phyloP scores from a whole-genome alignment of 2,797 vertebrate species.

The Myiotriccus ornatus region DNA sequence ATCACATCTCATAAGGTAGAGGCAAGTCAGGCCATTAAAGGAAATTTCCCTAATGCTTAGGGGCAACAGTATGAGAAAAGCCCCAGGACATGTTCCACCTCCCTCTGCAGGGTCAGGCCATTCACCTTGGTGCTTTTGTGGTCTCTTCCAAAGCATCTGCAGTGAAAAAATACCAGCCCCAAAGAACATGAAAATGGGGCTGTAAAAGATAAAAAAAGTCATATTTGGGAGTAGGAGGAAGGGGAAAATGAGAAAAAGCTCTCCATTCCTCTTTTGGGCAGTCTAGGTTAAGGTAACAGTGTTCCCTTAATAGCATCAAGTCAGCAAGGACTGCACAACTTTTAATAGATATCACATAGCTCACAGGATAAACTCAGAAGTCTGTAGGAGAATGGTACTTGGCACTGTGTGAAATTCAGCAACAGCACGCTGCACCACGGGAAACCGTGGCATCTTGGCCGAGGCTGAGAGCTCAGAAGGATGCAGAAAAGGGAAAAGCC shows the following conservation, averaged over 20 bases:
- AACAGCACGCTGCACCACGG: accelerated
- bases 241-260: background rate
- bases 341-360: background rate
- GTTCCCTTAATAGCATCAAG: background rate
- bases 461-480: background rate
- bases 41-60: background rate
- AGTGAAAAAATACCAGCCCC: background rate
- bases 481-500: background rate
- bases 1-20: background rate
- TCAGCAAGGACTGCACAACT: background rate
- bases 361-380: background rate
- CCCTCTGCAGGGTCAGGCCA: background rate
- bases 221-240: background rate
- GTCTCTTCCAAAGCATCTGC: background rate
- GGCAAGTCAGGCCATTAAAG: background rate
- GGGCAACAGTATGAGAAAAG: background rate
- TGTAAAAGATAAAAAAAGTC: background rate
- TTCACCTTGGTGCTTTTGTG: background rate
- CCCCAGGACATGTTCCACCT: background rate
- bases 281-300: background rate
- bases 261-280: background rate
- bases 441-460: background rate
- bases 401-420: background rate
- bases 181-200: background rate
- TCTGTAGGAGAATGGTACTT: background rate